Percentiles rank a stretch among this genome's conserved stretches.
Conservation (phyloP, 2,113 vertebrate species). For the Struthio camelus region DNA sequence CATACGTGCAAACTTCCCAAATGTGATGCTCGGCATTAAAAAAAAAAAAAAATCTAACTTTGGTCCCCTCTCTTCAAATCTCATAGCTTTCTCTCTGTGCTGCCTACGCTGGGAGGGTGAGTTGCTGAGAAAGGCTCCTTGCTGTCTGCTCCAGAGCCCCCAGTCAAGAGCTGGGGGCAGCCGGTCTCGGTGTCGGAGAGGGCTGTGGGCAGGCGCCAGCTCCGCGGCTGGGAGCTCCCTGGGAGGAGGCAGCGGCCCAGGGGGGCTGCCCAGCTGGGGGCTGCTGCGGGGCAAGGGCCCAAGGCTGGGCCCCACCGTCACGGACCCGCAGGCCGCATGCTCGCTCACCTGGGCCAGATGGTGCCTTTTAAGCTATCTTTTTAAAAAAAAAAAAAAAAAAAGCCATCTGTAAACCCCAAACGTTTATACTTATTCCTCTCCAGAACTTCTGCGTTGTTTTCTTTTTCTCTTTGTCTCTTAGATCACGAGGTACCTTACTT, state of each 20-base stretch:
- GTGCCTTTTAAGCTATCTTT: too few relatives aligned
- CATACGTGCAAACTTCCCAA: accelerated
- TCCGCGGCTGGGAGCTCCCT: neutral
- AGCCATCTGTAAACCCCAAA: too few relatives aligned
- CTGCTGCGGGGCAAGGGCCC: too few relatives aligned
- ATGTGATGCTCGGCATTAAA: neutral
- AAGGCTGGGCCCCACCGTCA: too few relatives aligned
- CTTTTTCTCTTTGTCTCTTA: neutral
- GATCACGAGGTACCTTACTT: neutral
- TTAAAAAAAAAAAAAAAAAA: too few relatives aligned
- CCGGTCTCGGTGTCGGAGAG: accelerated
- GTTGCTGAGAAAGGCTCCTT: neutral
- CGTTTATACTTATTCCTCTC: neutral
- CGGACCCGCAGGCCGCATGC: too few relatives aligned
- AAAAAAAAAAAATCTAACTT: neutral
- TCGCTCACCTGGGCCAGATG: accelerated
- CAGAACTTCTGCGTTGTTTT: neutral
- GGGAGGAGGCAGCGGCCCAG: too few relatives aligned
- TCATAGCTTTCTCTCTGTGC: neutral
- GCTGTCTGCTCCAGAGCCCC: neutral
- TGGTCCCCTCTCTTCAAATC: neutral
- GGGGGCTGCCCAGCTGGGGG: too few relatives aligned
- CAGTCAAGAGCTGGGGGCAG: neutral
- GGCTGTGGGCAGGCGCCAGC: neutral
- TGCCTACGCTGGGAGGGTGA: neutral